phyloP scores from a whole-genome alignment of 2,113 vertebrate genomes.

The Bos indicus region DNA sequence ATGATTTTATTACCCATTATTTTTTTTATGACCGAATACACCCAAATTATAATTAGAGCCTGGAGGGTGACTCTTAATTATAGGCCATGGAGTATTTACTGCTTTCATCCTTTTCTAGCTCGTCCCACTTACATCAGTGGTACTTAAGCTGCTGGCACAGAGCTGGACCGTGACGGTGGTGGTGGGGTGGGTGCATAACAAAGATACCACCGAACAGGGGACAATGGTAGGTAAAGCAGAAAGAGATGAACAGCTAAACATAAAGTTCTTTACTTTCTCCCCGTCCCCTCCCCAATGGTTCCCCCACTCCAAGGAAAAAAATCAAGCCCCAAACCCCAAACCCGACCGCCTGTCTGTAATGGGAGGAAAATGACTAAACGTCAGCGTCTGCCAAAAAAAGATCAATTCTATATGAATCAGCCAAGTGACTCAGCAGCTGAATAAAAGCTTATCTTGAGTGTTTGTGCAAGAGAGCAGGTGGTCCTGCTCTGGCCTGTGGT shows the following conservation, averaged over 20 bases:
- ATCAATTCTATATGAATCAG: neutral
- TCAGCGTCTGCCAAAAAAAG: slow-evolving; percentile 7
- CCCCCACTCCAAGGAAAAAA: neutral
- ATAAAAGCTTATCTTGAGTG: neutral
- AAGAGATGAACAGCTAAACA: neutral
- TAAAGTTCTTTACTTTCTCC: neutral
- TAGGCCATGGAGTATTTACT: neutral
- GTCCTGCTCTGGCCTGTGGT: neutral
- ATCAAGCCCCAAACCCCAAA: neutral
- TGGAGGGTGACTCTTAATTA: neutral
- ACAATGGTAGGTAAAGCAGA: neutral
- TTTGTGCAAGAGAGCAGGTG: neutral
- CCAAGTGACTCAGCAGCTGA: slow-evolving; percentile 39
- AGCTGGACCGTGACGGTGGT: neutral
- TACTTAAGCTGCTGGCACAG: neutral
- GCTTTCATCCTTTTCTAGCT: neutral
- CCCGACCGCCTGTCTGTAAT: neutral
- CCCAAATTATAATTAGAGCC: neutral
- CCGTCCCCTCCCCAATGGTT: rapidly evolving
- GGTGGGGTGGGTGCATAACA: neutral
- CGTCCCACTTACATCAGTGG: neutral
- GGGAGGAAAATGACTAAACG: neutral
- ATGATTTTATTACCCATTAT: neutral
- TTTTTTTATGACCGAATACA: neutral
- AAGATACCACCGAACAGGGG: neutral